Percentiles rank a stretch among this genome's conserved stretches.
Evolutionary conservation across 2,888 invertebrate species (phyloP).

Genomic region (Polyommatus icarus): DNA sequence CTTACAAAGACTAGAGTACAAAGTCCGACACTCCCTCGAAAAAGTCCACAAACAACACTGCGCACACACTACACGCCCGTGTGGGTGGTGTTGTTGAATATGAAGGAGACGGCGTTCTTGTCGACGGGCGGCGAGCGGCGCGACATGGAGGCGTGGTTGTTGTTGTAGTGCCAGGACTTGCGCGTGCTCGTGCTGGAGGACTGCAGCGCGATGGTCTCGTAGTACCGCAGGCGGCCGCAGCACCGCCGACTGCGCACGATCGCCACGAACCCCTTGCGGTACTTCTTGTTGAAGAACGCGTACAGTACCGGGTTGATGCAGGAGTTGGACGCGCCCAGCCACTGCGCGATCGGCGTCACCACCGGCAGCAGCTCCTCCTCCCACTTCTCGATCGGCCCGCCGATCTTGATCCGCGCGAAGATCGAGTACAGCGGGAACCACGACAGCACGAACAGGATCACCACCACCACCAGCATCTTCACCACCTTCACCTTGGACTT

Average conservation of each 20-base stretch:
- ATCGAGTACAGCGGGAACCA: conserved; percentile 96
- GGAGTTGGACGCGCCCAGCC: conserved; percentile 96
- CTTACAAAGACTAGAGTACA: conserved; percentile 48
- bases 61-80: conserved; percentile 83
- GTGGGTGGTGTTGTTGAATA: conserved; percentile 88
- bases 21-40: conserved; percentile 58
- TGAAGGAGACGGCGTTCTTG: conserved; percentile 77
- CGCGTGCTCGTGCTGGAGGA: conserved; percentile 92
- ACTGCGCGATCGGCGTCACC: conserved; percentile 93
- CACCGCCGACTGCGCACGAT: conserved; percentile 92
- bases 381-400: conserved; percentile 86
- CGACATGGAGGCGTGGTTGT: conserved; percentile 81
- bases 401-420: conserved; percentile 92
- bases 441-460: conserved; percentile 94
- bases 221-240: conserved; percentile 91
- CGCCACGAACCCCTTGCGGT: conserved; percentile 92
- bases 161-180: conserved; percentile 91
- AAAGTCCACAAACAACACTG: conserved; percentile 45
- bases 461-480: conserved; percentile 96
- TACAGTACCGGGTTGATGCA: conserved; percentile 97
- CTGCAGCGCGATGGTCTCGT: conserved; percentile 92
- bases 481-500: conserved; percentile 97
- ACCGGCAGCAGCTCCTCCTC: conserved; percentile 90
- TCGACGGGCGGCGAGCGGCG: conserved; percentile 76
- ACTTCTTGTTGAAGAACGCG: conserved; percentile 97